Percentiles rank a stretch among this genome's conserved stretches.
Conservation (phyloP, 2,797 vertebrate genomes). For the Staurois parvus region DNA sequence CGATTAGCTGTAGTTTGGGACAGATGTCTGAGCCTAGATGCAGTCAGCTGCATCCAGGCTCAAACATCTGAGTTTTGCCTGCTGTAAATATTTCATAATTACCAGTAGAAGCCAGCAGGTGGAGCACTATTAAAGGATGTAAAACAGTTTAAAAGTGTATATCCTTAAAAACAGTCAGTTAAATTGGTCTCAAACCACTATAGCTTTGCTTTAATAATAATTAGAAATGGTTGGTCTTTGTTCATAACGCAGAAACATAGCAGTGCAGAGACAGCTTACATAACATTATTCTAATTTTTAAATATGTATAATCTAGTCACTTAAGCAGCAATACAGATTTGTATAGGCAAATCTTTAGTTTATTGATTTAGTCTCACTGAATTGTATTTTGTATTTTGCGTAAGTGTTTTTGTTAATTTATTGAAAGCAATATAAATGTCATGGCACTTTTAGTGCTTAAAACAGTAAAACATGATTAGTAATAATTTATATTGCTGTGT, state of each 20-base stretch:
- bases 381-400: conserved; percentile 20
- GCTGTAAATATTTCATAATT: no score
- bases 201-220: no score
- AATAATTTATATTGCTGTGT: conserved; percentile 4
- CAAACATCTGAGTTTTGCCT: no score
- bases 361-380: conserved; percentile 10
- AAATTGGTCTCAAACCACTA: no score
- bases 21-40: no score
- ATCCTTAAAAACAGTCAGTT: no score
- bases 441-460: not conserved
- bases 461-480: conserved; percentile 33
- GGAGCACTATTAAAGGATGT: no score
- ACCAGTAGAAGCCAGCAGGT: no score
- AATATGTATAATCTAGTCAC: not conserved
- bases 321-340: conserved; percentile 13
- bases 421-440: not conserved
- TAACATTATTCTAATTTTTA: not conserved
- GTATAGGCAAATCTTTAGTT: conserved; percentile 7
- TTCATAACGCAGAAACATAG: not conserved
- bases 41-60: no score
- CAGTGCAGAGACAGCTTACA: not conserved
- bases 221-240: not conserved
- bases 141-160: no score
- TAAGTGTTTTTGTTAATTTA: conserved; percentile 5
- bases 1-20: no score